Evolutionary conservation across 2,113 vertebrate species (phyloP).

Genomic region (Dunckerocampus dactyliophorus): DNA sequence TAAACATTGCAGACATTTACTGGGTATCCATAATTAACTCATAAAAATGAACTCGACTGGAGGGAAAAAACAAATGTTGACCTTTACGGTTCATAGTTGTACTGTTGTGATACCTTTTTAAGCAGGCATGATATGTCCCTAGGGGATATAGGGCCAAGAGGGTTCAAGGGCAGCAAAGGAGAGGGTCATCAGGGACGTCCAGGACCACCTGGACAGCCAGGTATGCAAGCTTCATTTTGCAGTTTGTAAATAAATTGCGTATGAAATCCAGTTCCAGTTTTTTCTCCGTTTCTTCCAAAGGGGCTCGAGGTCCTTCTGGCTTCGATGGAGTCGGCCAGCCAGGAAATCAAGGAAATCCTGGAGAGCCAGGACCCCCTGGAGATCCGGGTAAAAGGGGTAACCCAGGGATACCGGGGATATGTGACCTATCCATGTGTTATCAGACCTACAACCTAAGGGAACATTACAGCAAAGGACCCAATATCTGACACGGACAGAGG

Average conservation of each 20-base stretch:
- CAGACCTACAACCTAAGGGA: constrained; percentile 71
- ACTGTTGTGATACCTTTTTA: neutral
- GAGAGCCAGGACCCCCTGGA: constrained; percentile 68
- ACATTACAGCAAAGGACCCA: constrained; percentile 77
- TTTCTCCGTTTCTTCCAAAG: constrained; percentile 45
- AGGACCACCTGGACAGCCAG: constrained; percentile 70
- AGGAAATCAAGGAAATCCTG: constrained; percentile 70
- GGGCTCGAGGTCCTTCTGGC: constrained; percentile 69
- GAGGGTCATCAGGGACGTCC: constrained; percentile 67
- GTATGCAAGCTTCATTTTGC: constrained; percentile 39
- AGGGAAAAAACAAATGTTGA: no score
- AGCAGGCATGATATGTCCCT: neutral
- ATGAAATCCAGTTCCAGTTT: neutral
- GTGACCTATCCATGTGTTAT: constrained; percentile 75
- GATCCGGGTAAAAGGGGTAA: constrained; percentile 68
- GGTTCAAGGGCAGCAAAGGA: constrained; percentile 73
- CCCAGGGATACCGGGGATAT: constrained; percentile 68
- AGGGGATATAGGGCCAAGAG: constrained; percentile 72
- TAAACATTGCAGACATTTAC: no score
- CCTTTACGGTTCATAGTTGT: no score
- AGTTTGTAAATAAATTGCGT: neutral
- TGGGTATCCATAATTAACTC: no score
- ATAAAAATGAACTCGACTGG: no score
- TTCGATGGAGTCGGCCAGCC: constrained; percentile 68
- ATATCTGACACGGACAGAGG: constrained; percentile 54